These are phyloP conservation scores for Hyperoplus lanceolatus DNA, from an alignment of 2,797 vertebrate genomes.

Conservation along the genomic window DNA sequence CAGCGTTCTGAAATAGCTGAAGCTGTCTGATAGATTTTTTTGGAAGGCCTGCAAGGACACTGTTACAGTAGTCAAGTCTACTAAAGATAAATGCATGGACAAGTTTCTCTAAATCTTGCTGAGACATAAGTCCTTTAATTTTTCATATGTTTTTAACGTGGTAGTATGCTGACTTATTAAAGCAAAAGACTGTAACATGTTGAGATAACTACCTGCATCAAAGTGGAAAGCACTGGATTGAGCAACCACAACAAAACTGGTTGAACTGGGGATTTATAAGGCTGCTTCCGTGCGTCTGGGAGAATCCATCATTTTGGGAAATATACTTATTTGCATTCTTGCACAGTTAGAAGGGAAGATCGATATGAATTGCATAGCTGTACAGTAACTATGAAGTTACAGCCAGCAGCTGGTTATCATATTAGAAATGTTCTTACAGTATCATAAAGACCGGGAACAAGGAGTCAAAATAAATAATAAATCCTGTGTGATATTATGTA, in stretches of 20 bases:
- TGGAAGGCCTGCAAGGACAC: no score
- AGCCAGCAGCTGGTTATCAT: not conserved
- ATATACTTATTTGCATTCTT: not conserved
- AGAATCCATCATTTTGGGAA: not conserved
- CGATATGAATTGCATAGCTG: not conserved
- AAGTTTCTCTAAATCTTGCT: no score
- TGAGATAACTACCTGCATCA: constrained; percentile 16
- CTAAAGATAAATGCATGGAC: no score
- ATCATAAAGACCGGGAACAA: not conserved
- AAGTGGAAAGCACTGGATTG: not conserved
- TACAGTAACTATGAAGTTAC: not conserved
- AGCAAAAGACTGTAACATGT: constrained; percentile 12
- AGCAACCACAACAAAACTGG: not conserved
- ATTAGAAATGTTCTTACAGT: not conserved
- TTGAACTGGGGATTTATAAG: constrained; percentile 17
- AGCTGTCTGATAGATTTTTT: no score
- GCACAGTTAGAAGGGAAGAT: not conserved
- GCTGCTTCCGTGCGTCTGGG: not conserved
- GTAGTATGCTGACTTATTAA: no score
- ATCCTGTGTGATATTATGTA: no score
- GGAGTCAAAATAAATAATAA: no score
- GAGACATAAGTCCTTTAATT: no score
- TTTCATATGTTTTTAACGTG: no score
- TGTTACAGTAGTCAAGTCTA: no score
- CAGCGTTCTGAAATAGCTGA: no score